Evolutionary conservation across 2,113 vertebrate species (phyloP), one percentile per base, ranked within the genome.

Genomic region (Oryzias curvinotus): DNA sequence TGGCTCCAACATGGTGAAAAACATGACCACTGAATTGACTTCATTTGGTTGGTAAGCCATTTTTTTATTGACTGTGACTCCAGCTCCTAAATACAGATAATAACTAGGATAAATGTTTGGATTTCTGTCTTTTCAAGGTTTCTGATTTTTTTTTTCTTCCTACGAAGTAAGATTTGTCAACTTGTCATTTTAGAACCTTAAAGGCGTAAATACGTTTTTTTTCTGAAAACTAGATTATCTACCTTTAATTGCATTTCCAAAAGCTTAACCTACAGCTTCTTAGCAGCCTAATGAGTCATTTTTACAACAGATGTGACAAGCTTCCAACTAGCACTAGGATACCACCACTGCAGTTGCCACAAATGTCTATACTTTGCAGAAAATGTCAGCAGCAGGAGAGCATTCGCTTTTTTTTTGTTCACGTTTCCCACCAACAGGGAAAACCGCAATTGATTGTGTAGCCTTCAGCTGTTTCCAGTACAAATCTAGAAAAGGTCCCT

Each of bases 231-330:
- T 12, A 36, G 36, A 36, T 36, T 36, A 36, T 36, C 2, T 36
- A 36, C 36, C 36, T 36, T 36, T 36, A 36, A 36, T 23, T 56
- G 8, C 14, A 64, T 28, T 21, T 26, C 44, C 12, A 17, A 49
- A 14, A 53, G 49, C 14, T n/a, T 43, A 57, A 36, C 41, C 10
- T 48, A 19, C 25, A 56, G 43, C 41, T 45, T 30, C 49, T 26
- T 30, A 50, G 21, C n/a, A 43, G 36, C 19, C 36, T 36, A 48
- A 57, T 65, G 45, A 60, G 52, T 54, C 49, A 14, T 36, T 4
- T 25, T 51, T 53, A 25, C n/a, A 58, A 26, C 60, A 72, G 52
- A 1, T 66, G 65, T 49, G 45, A 48, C 65, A 66, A 55, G 51
- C 3, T 60, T 50, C 52, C 63, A 25, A 64, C 43, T 46, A 14